A percentile compares a stretch with the other conserved stretches of the same genome.
Conservation (phyloP, 2,888 invertebrate genomes). For the Lathronympha strigana region DNA sequence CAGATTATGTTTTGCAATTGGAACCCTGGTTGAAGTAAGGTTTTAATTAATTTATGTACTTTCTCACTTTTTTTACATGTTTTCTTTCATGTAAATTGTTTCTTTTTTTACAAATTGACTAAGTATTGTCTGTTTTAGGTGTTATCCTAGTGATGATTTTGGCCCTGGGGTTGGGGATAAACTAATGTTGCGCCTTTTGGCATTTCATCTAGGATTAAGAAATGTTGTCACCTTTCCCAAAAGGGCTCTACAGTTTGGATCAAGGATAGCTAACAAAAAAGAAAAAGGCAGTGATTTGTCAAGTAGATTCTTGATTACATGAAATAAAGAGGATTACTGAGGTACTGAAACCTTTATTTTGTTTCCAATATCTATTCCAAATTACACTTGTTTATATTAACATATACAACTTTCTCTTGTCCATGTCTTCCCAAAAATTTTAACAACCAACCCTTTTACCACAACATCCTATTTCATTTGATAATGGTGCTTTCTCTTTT, state of each 20-base stretch:
- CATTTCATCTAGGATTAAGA: constrained; percentile 86
- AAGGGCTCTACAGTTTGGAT: constrained; percentile 98
- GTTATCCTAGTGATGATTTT: constrained; percentile 83
- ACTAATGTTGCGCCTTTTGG: constrained; percentile 90
- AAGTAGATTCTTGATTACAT: constrained; percentile 56
- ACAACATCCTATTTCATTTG: background rate
- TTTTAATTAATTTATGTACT: background rate
- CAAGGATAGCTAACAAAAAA: constrained; percentile 95
- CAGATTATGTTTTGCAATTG: constrained; percentile 85
- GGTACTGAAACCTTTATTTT: background rate
- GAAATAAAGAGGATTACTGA: constrained; percentile 11
- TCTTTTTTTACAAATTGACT: background rate
- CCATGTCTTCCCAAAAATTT: background rate
- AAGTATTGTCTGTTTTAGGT: constrained; percentile 67
- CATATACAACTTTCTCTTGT: no score
- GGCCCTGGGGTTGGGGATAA: constrained; percentile 96
- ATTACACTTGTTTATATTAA: background rate
- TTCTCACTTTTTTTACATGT: background rate
- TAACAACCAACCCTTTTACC: background rate
- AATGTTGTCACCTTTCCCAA: constrained; percentile 90
- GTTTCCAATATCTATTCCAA: background rate
- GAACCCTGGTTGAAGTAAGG: constrained; percentile 87
- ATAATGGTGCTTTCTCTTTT: constrained; percentile 36
- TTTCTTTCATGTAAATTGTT: no score
- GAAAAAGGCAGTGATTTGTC: constrained; percentile 94